Evolutionary conservation across 2,888 invertebrate species (phyloP), one percentile per base, ranked within the genome.

Genomic region (Didymodactylos carnosus): DNA sequence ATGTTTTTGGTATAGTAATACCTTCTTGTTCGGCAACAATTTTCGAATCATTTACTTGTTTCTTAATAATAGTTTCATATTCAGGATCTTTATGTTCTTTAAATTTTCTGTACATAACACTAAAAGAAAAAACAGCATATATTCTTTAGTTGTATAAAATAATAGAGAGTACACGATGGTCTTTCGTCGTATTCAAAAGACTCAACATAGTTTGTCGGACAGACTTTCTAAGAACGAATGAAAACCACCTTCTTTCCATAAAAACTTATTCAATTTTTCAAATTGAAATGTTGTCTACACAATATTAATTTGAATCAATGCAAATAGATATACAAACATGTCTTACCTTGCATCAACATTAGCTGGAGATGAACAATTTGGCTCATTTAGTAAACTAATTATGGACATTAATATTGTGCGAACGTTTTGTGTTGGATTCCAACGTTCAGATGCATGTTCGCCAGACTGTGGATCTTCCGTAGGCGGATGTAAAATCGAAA

Each of bases 351-450:
- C 97, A 86, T 99, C 98, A 39, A 98, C 98, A 84, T 99, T 98
- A 78, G 98, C 98, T 70, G 98, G 98, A 80, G 95, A 97, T 86
- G 90, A 97, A 77, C 97, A 98, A 86, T 98, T 98, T 77, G 98
- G 98, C 86, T 98, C 98, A 86, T 98, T 98, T 81, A 98, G 87
- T 78, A 98, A 87, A 23, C 97, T 98, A 82, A 98, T 98, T 79
- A 98, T 97, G 76, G 95, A 97, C 76, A 99, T 87, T 78, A 98
- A 87, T 80, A 98, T 94, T 72, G 98, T 99, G 83, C 95, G 62
- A 76, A 98, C 97, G 81, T 92, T 97, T 86, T 99, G 98, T 78
- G 98, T 98, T 73, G 98, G 98, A 87, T 99, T 99, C 98, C 98
- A 98, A 84, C 98, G 89, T 85, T 98, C 98, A 85, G 95, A 97